Conservation (phyloP, 2,797 vertebrate species). For the Mastacembelus armatus region DNA sequence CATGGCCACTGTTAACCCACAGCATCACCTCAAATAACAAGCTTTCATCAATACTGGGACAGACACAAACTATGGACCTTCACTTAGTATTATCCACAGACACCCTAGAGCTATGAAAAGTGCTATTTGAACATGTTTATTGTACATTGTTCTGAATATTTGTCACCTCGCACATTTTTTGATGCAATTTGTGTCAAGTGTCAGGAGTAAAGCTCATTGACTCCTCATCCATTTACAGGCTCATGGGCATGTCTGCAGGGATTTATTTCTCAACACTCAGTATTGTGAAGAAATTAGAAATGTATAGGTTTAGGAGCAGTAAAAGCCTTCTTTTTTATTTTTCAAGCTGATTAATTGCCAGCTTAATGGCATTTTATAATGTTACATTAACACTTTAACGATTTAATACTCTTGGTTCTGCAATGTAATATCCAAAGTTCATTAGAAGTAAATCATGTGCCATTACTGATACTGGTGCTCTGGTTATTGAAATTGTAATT, state of each 20-base stretch:
- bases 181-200: neutral
- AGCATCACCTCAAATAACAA: slow-evolving; percentile 72
- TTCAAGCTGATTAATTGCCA: slow-evolving; percentile 76
- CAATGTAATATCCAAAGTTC: slow-evolving; percentile 79
- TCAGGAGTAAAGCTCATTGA: slow-evolving; percentile 14
- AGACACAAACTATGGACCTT: slow-evolving; percentile 44
- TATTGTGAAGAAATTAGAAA: slow-evolving; percentile 52
- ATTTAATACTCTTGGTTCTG: slow-evolving; percentile 78
- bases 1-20: slow-evolving; percentile 56
- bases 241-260: slow-evolving; percentile 11
- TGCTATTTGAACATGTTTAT: neutral
- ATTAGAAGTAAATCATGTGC: slow-evolving; percentile 82
- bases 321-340: slow-evolving; percentile 72
- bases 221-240: slow-evolving; percentile 15
- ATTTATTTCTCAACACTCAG: slow-evolving; percentile 17
- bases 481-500: slow-evolving; percentile 77
- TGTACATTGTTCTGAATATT: neutral
- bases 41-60: slow-evolving; percentile 66
- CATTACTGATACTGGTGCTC: slow-evolving; percentile 72
- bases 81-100: neutral
- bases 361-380: slow-evolving; percentile 81
- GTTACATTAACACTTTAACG: slow-evolving; percentile 81
- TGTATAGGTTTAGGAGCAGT: slow-evolving; percentile 61
- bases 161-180: slow-evolving; percentile 8
- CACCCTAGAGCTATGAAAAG: neutral